phyloP scores from a whole-genome alignment of 2,888 invertebrate genomes.

The Protophormia terraenovae region DNA sequence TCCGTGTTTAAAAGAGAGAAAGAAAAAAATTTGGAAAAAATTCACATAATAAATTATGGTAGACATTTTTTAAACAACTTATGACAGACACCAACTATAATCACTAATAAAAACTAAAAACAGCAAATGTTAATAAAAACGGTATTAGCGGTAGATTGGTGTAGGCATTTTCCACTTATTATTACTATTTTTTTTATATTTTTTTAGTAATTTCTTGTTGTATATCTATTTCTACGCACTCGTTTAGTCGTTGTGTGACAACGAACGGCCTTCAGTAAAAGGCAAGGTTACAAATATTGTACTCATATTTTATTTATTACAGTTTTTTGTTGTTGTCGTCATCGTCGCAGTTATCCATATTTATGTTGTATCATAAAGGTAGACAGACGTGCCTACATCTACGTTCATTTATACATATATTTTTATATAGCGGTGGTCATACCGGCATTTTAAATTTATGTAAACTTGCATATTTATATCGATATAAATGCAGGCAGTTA shows the following conservation, averaged over 20 bases:
- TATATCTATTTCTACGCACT: slow-evolving; percentile 60
- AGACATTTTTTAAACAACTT: slow-evolving; percentile 17
- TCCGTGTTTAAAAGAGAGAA: not conserved
- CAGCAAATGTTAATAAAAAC: slow-evolving; percentile 6
- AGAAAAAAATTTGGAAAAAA: not conserved
- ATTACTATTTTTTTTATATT: not conserved
- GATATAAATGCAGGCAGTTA: slow-evolving; percentile 30
- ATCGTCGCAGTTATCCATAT: slow-evolving; percentile 40
- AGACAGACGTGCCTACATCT: no score
- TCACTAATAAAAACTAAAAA: slow-evolving; percentile 7
- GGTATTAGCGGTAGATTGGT: slow-evolving; percentile 14
- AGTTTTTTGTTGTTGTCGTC: not conserved
- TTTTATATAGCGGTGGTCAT: slow-evolving; percentile 18
- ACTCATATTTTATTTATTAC: slow-evolving; percentile 56
- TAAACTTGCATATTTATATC: slow-evolving; percentile 22
- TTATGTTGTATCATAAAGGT: slow-evolving; percentile 28
- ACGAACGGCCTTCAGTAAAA: slow-evolving; percentile 68
- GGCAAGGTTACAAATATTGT: slow-evolving; percentile 66
- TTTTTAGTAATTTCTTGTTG: not conserved
- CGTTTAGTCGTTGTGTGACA: slow-evolving; percentile 41
- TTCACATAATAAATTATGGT: slow-evolving; percentile 53
- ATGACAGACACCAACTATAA: slow-evolving; percentile 33
- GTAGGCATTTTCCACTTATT: slow-evolving; percentile 12
- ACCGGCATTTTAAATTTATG: slow-evolving; percentile 64
- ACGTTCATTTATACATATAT: not conserved